Evolutionary conservation across 2,888 invertebrate genomes (phyloP), one percentile per base, ranked within the genome.

Genomic region (Diarsia dahlii): DNA sequence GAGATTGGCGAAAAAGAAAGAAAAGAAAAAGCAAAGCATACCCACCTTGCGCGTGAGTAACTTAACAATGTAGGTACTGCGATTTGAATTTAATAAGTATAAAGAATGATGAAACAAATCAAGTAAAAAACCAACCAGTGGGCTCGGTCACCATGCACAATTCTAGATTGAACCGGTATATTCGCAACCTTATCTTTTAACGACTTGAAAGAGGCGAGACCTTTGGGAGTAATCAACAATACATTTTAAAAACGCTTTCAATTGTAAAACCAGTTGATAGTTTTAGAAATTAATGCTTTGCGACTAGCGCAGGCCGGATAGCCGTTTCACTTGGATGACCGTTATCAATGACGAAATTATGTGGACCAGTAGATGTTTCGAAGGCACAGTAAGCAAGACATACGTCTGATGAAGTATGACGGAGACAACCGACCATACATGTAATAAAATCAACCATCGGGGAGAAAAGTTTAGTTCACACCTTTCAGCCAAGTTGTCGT

Each of bases 81-180:
- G 3, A 66, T 58, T 46, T 68, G 12, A 75, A 34, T 45, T n/a
- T n/a, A 39, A 39, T 39, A 12, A 6, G 1, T 13, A 45, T 45
- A 62, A 13, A 62, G 6, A 39, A 63, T 23, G 20, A 62, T 74
- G 20, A 67, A 73, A 23, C 13, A 28, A 46, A 46, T 62, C 3
- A 39, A 66, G 39, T 54, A 60, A 65, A 45, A 73, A 54, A 60
- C 23, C 39, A 52, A 54, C 54, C 12, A 50, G 65, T 62, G 28
- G 15, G n/a, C n/a, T 66, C 45, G 48, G 45, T 52, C 18, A 13
- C 45, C 8, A n/a, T n/a, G n/a, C n/a, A 67, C 50, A 63, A 28
- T 28, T 66, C 78, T 54, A 79, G 79, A 54, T 79, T 50, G n/a
- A 73, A 73, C 73, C n/a, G 54, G 65, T 78, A 60, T 56, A 46